A percentile compares a stretch with the other conserved stretches of the same genome.
Conservation (phyloP, 2,888 invertebrate genomes). For the Orthonevra nobilis region DNA sequence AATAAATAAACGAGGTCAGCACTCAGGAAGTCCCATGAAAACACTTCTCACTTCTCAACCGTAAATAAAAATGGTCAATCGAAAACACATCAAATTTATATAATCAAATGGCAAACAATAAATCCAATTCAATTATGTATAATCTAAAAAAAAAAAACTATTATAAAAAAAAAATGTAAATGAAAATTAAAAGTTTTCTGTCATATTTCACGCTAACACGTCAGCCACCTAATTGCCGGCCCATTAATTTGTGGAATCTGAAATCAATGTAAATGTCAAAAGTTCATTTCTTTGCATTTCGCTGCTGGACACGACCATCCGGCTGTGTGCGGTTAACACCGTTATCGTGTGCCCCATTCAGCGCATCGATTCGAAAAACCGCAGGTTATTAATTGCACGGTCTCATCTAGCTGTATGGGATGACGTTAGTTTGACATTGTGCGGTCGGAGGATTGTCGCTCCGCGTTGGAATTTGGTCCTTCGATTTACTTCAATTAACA, state of each 20-base stretch:
- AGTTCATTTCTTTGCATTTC: conserved; percentile 14
- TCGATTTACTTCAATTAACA: not conserved
- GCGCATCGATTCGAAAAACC: conserved; percentile 45
- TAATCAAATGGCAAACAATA: conserved; percentile 3
- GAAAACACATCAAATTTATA: not conserved
- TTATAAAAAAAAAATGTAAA: conserved; percentile 17
- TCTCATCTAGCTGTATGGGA: conserved; percentile 1
- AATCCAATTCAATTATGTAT: conserved; percentile 1
- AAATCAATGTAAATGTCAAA: conserved; percentile 48
- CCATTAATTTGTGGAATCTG: conserved; percentile 32
- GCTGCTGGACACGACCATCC: not conserved
- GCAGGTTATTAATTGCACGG: conserved; percentile 37
- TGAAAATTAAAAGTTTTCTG: conserved; percentile 11
- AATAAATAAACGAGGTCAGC: too few relatives aligned
- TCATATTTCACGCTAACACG: conserved; percentile 16
- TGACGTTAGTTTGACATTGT: not conserved
- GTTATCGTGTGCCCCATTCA: conserved; percentile 36
- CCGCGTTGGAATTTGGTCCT: not conserved
- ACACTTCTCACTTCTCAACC: too few relatives aligned
- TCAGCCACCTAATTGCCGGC: conserved; percentile 44
- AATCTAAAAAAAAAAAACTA: not conserved
- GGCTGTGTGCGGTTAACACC: conserved; percentile 3
- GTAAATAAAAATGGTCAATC: too few relatives aligned
- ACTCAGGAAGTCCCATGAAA: too few relatives aligned
- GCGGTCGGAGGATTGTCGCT: not conserved